phyloP scores from a whole-genome alignment of 2,888 invertebrate species.

The Torymus tubicola region DNA sequence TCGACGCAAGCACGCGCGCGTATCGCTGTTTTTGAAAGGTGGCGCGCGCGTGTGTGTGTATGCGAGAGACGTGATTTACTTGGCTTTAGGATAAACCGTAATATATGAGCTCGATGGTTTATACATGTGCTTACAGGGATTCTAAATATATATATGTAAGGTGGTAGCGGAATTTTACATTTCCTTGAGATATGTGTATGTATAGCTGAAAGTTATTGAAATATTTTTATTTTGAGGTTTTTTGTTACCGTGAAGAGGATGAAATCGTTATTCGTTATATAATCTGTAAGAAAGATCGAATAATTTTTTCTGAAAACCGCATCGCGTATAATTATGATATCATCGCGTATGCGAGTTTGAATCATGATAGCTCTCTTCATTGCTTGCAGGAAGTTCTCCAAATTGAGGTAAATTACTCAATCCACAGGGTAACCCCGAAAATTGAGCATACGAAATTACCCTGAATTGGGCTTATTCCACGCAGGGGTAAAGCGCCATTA shows the following conservation, averaged over 20 bases:
- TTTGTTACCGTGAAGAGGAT: background rate
- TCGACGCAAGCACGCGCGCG: slow-evolving; percentile 35
- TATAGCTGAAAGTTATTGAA: background rate
- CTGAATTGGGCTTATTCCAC: slow-evolving; percentile 35
- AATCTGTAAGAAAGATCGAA: too few species aligned
- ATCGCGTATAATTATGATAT: too few species aligned
- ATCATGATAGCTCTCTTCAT: slow-evolving; percentile 3
- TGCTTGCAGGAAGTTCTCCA: background rate
- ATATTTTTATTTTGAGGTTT: background rate
- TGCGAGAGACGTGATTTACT: too few species aligned
- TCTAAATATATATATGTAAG: too few species aligned
- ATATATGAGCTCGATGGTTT: too few species aligned
- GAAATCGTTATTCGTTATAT: too few species aligned
- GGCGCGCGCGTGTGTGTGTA: too few species aligned
- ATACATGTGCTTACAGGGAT: too few species aligned
- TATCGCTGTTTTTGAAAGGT: background rate
- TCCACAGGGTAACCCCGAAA: slow-evolving; percentile 18
- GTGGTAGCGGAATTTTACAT: too few species aligned
- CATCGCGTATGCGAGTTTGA: background rate
- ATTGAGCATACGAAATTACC: slow-evolving; percentile 40
- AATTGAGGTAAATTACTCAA: slow-evolving; percentile 45
- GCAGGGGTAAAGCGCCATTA: background rate
- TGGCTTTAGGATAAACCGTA: too few species aligned
- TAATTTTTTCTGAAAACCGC: too few species aligned
- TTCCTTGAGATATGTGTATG: too few species aligned